phyloP scores from a whole-genome alignment of 2,888 invertebrate species.

The Nycteola revayana region DNA sequence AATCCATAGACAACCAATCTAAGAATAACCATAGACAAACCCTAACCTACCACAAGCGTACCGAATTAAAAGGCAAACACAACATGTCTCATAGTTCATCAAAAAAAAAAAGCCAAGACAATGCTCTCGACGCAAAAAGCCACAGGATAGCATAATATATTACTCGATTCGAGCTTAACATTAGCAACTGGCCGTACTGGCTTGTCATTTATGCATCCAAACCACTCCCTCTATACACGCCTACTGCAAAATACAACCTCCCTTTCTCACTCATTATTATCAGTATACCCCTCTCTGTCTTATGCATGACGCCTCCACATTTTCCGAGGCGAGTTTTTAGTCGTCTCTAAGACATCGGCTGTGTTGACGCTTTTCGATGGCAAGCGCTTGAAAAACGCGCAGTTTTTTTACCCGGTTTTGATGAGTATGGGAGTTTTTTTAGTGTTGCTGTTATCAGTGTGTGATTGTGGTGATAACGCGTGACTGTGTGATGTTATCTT shows the following conservation, averaged over 20 bases:
- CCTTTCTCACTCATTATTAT: slow-evolving; percentile 30
- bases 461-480: slow-evolving; percentile 34
- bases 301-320: slow-evolving; percentile 67
- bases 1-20: slow-evolving; percentile 21
- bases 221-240: slow-evolving; percentile 65
- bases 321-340: slow-evolving; percentile 73
- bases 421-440: slow-evolving; percentile 25
- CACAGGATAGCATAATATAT: slow-evolving; percentile 59
- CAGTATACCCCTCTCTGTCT: slow-evolving; percentile 48
- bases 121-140: slow-evolving; percentile 68
- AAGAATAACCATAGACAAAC: slow-evolving; percentile 26
- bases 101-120: slow-evolving; percentile 62
- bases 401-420: slow-evolving; percentile 23
- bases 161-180: slow-evolving; percentile 35
- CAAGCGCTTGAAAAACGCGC: slow-evolving; percentile 29
- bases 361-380: slow-evolving; percentile 51
- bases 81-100: slow-evolving; percentile 56
- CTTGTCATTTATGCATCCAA: slow-evolving; percentile 62
- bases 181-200: slow-evolving; percentile 34
- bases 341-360: slow-evolving; percentile 65
- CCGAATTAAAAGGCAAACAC: slow-evolving; percentile 50
- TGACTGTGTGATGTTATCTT: slow-evolving; percentile 37
- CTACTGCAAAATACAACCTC: slow-evolving; percentile 46
- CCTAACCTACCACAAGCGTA: slow-evolving; percentile 61
- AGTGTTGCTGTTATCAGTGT: slow-evolving; percentile 38